phyloP scores from a whole-genome alignment of 2,113 vertebrate species.

The Dromas ardeola region DNA sequence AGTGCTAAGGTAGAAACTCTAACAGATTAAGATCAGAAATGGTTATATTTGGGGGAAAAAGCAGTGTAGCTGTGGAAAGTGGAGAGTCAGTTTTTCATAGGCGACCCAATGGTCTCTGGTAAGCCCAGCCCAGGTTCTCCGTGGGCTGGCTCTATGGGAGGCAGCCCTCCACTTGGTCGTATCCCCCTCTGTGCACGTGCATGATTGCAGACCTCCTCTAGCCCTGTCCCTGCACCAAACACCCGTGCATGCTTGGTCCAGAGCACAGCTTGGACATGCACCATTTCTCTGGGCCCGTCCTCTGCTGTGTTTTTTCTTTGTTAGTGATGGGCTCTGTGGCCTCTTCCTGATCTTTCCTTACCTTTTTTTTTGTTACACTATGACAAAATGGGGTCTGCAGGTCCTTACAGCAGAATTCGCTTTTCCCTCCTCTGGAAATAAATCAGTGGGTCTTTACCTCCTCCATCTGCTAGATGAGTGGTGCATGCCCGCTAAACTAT shows the following conservation, averaged over 20 bases:
- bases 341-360: not conserved
- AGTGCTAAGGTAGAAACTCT: not conserved
- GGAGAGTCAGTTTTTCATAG: not conserved
- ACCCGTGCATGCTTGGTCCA: not conserved
- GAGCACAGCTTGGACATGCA: not conserved
- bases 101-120: not conserved
- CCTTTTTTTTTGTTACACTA: not conserved
- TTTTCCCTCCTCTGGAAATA: not conserved
- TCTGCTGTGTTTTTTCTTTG: not conserved
- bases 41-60: not conserved
- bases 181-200: accelerated
- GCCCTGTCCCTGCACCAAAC: not conserved
- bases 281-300: not conserved
- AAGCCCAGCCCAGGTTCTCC: accelerated
- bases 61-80: not conserved
- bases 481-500: not conserved
- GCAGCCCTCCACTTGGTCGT: not conserved
- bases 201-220: not conserved
- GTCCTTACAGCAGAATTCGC: not conserved
- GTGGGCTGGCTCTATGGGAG: not conserved
- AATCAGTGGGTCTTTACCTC: not conserved
- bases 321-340: not conserved
- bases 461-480: not conserved
- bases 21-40: not conserved
- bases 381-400: not conserved